Conservation (phyloP, 1,140 invertebrate genomes). For the Trachymyrmex cornetzi region DNA sequence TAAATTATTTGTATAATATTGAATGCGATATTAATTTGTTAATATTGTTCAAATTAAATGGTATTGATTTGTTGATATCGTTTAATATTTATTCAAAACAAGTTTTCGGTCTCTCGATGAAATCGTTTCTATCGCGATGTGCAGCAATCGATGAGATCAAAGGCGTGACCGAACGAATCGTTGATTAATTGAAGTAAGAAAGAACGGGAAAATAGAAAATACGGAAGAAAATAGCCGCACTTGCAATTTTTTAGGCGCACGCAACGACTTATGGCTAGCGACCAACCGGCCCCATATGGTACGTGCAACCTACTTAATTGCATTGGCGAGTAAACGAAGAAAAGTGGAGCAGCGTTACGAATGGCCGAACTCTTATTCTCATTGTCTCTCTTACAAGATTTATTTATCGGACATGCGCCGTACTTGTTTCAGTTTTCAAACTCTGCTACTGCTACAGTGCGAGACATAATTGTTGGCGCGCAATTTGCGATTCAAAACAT, state of each 20-base stretch:
- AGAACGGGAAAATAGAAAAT: slow-evolving; percentile 40
- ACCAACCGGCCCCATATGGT: slow-evolving; percentile 67
- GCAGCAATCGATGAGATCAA: no score
- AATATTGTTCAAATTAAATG: not conserved
- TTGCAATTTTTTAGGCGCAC: slow-evolving; percentile 57
- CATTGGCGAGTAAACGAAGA: slow-evolving; percentile 68
- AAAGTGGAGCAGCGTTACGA: slow-evolving; percentile 76
- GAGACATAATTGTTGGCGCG: not conserved
- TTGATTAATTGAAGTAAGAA: slow-evolving; percentile 4
- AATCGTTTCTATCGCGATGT: not conserved
- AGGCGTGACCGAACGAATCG: slow-evolving; percentile 12
- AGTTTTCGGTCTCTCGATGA: not conserved
- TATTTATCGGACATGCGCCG: slow-evolving; percentile 58
- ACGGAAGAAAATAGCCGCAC: slow-evolving; percentile 44
- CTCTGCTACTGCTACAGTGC: not conserved
- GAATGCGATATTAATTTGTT: not conserved
- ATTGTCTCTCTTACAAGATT: slow-evolving; percentile 69
- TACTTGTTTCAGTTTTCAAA: slow-evolving; percentile 25
- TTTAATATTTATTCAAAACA: not conserved
- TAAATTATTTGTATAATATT: no score
- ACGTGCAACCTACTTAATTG: slow-evolving; percentile 77
- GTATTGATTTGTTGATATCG: not conserved
- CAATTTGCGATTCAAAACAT: slow-evolving; percentile 48
- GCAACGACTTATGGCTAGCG: slow-evolving; percentile 68
- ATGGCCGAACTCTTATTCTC: slow-evolving; percentile 76